Conservation (phyloP, 2,797 vertebrate genomes). For the Oryzias dopingdopingensis region DNA sequence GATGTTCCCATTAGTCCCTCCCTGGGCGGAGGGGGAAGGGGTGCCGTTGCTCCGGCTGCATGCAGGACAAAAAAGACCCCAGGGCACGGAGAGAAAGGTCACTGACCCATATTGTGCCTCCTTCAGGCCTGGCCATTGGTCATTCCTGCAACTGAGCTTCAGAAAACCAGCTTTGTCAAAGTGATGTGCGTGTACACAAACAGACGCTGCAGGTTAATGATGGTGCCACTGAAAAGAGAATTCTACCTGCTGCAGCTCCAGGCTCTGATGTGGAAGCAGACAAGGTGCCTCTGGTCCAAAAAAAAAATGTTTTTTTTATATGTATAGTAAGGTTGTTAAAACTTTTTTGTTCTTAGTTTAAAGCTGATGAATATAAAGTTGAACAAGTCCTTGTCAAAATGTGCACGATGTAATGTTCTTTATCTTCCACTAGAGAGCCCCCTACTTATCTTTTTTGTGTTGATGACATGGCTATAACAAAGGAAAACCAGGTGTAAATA, state of each 20-base stretch:
- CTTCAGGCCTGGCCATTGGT: constrained; percentile 53
- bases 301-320: constrained; percentile 3
- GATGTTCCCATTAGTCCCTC: constrained; percentile 70
- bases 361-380: not conserved
- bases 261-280: constrained; percentile 14
- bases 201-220: constrained; percentile 34
- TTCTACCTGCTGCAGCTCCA: constrained; percentile 27
- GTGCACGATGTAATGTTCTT: constrained; percentile 16
- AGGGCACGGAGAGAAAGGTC: constrained; percentile 63
- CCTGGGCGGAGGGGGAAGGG: constrained; percentile 47
- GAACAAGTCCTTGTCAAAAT: not conserved
- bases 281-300: constrained; percentile 12
- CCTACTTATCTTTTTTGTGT: constrained; percentile 32
- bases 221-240: constrained; percentile 12
- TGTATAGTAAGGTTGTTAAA: too few relatives aligned
- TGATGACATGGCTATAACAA: not conserved
- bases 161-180: constrained; percentile 53
- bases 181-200: constrained; percentile 47
- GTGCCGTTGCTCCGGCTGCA: constrained; percentile 24
- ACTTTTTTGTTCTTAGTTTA: constrained; percentile 5
- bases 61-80: constrained; percentile 62
- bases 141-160: constrained; percentile 52
- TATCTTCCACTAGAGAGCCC: constrained; percentile 55
- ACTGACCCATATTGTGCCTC: constrained; percentile 69
- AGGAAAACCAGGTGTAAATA: too few relatives aligned